Evolutionary conservation across 2,113 vertebrate species (phyloP), one percentile per base, ranked within the genome.

Genomic region (Stomatorhinus ivindoensis): DNA sequence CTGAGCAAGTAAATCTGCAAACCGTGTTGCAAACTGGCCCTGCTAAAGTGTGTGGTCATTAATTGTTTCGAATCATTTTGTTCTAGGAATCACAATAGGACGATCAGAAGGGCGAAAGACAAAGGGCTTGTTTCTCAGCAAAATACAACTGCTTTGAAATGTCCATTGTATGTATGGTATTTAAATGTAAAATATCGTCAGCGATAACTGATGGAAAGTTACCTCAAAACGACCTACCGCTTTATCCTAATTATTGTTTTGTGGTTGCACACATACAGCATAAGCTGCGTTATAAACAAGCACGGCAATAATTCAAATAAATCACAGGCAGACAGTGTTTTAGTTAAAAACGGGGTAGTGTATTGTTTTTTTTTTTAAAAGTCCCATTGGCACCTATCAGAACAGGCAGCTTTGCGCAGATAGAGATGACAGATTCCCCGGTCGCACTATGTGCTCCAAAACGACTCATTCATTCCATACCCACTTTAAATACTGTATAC

Each of bases 401-500:
- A 88, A 88, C 47, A 82, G 11, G 19, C 31, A 51, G 15, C 44
- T 50, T 48, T 88, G 19, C 15, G 85, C 35, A 89, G 50, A 84
- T 7, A 44, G 35, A 58, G 35, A 58, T 61, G 61, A 69, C 27
- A 50, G 51, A 42, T 10, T 15, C 21, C 39, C 80, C 51, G 46
- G 21, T 21, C 21, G 19, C 15, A 61, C 35, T 27, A 21, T 44
- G 88, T 24, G 17, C 50, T 89, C 48, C 47, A 3, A 84, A 8
- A n/a, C 51, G 44, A 61, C 35, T 47, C 46, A 87, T 24, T 42
- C 39, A 90, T 89, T 48, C 86, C 89, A 89, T 86, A 91, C 58
- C 85, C 31, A 86, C 90, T 58, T 88, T 91, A 91, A 91, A 92
- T 89, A 27, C 91, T 89, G 89, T 91, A 90, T 94, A 92, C 91